phyloP scores from a whole-genome alignment of 2,888 invertebrate genomes.

The Apamea anceps region DNA sequence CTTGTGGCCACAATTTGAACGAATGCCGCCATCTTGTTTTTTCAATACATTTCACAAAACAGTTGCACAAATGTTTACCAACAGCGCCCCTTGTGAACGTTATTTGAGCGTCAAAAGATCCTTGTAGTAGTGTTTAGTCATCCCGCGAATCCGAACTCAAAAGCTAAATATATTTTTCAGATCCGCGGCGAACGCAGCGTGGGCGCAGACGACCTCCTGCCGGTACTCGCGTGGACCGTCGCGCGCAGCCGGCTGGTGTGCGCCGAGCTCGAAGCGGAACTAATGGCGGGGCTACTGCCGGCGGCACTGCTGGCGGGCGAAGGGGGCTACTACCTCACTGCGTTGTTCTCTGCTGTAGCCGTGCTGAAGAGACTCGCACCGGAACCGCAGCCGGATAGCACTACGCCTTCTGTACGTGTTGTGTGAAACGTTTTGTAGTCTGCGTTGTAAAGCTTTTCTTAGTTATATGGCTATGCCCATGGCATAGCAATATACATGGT shows the following conservation, averaged over 20 bases:
- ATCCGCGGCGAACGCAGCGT: conserved; percentile 93
- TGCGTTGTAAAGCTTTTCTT: not conserved
- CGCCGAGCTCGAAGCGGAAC: conserved; percentile 98
- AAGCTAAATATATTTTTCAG: conserved; percentile 76
- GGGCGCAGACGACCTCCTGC: conserved; percentile 97
- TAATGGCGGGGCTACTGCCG: conserved; percentile 98
- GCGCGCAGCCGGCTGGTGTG: conserved; percentile 97
- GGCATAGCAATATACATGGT: too few relatives aligned
- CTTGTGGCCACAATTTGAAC: not conserved
- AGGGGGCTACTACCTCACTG: conserved; percentile 98
- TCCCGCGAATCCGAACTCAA: not conserved
- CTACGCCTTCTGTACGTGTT: conserved; percentile 80
- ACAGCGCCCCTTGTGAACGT: not conserved
- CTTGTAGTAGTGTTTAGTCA: not conserved
- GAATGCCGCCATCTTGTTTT: not conserved
- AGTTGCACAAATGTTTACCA: too few relatives aligned
- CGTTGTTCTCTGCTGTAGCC: conserved; percentile 97
- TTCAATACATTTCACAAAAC: not conserved
- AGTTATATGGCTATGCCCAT: too few relatives aligned
- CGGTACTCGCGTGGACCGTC: conserved; percentile 97
- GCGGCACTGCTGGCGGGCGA: conserved; percentile 97
- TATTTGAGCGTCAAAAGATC: not conserved
- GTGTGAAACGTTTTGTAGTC: not conserved
- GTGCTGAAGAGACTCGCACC: conserved; percentile 94
- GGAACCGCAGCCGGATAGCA: conserved; percentile 80